These are phyloP conservation scores for Plectrocnemia conspersa DNA, from an alignment of 1,140 invertebrate species.

Conservation along the genomic window DNA sequence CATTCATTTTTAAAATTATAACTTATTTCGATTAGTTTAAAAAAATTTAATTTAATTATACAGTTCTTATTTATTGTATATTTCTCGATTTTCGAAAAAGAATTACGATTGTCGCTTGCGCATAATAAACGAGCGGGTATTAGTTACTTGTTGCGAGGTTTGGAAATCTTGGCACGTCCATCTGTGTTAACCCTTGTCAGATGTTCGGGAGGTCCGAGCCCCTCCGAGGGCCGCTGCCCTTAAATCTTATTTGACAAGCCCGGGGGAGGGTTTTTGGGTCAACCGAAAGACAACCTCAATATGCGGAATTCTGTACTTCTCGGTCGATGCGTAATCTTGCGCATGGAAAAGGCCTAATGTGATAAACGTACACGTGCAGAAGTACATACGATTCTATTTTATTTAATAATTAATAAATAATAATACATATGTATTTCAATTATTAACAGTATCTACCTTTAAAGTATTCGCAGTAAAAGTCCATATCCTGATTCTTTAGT, in stretches of 20 bases:
- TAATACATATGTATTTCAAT: no score
- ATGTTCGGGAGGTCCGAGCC: conserved; percentile 15
- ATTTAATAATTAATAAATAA: no score
- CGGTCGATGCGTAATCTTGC: not conserved
- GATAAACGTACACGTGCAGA: no score
- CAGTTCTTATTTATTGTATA: no score
- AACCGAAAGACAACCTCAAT: conserved; percentile 24
- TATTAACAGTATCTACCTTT: no score
- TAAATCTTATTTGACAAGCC: conserved; percentile 36
- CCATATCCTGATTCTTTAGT: no score
- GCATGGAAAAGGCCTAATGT: not conserved
- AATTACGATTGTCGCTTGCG: conserved; percentile 3
- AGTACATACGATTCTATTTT: no score
- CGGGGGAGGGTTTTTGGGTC: conserved; percentile 34
- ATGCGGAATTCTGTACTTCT: conserved; percentile 16
- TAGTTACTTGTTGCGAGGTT: conserved; percentile 33
- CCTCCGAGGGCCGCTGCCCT: conserved; percentile 21
- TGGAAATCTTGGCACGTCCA: conserved; percentile 35
- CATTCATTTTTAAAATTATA: no score
- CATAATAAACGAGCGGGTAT: conserved; percentile 20
- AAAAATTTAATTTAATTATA: no score
- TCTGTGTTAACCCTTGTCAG: conserved; percentile 35
- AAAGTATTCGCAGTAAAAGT: no score
- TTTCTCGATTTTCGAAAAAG: not conserved
- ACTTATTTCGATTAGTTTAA: no score